Conservation (phyloP, 1,140 invertebrate species). For the Panulirus ornatus region DNA sequence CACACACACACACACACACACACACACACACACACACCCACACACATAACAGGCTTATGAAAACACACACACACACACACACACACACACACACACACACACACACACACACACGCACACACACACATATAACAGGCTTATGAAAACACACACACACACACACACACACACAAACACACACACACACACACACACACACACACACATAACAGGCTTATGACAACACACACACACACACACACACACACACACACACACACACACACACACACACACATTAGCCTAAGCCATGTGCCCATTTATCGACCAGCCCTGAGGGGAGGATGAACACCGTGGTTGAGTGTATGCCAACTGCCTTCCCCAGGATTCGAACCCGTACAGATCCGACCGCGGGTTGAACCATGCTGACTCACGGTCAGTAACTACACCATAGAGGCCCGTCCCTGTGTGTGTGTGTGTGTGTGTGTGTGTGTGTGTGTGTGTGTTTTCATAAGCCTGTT, state of each 20-base stretch:
- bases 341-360: too few relatives aligned
- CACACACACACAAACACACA: not conserved
- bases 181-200: not conserved
- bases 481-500: too few relatives aligned
- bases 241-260: not conserved
- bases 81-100: not conserved
- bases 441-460: too few relatives aligned
- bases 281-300: too few relatives aligned
- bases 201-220: not conserved
- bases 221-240: not conserved
- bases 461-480: too few relatives aligned
- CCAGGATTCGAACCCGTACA: too few relatives aligned
- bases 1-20: slow-evolving; percentile 20
- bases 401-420: too few relatives aligned
- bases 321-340: too few relatives aligned
- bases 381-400: too few relatives aligned
- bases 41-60: not conserved
- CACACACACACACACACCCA: not conserved
- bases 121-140: too few relatives aligned
- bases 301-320: too few relatives aligned
- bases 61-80: not conserved
- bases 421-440: too few relatives aligned
- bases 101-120: not conserved
- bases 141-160: slow-evolving; percentile 11
- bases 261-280: not conserved